These are phyloP conservation scores for Crotophaga sulcirostris DNA, from an alignment of 2,113 vertebrate species.

Conservation along the genomic window DNA sequence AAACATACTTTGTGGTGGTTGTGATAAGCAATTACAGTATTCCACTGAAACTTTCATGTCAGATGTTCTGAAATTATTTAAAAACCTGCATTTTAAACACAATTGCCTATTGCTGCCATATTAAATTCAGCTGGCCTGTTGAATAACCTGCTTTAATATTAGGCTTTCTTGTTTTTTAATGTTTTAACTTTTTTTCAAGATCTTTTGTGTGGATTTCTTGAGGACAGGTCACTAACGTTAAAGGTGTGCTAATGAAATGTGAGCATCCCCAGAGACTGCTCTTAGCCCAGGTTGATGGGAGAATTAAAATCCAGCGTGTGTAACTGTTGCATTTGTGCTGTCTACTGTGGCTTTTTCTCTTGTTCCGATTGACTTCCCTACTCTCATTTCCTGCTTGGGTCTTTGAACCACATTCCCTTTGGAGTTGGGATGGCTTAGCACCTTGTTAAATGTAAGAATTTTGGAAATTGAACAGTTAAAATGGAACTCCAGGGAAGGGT, in stretches of 20 bases:
- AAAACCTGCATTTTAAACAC: constrained; percentile 17
- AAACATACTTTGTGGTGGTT: not conserved
- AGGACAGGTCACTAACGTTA: not conserved
- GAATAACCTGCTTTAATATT: not conserved
- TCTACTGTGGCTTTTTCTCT: not conserved
- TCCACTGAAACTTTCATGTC: not conserved
- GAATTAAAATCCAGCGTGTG: not conserved
- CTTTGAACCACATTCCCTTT: not conserved
- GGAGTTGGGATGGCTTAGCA: not conserved
- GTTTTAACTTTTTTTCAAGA: not conserved
- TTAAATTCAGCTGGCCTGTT: not conserved
- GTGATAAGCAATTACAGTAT: not conserved
- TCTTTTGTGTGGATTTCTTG: not conserved
- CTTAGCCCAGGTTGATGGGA: not conserved
- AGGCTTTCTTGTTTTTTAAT: not conserved
- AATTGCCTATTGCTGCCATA: not conserved
- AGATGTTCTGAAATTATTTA: not conserved
- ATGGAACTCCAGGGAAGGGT: not conserved
- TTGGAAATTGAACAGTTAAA: not conserved
- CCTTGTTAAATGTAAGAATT: not conserved
- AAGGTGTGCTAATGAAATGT: not conserved
- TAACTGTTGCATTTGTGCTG: not conserved
- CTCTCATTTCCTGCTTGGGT: not conserved
- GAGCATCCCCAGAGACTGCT: not conserved
- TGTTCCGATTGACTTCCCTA: not conserved